Base-by-base conservation (phyloP, 2,888 invertebrate species). In the Sinhomidia bicolor region DNA sequence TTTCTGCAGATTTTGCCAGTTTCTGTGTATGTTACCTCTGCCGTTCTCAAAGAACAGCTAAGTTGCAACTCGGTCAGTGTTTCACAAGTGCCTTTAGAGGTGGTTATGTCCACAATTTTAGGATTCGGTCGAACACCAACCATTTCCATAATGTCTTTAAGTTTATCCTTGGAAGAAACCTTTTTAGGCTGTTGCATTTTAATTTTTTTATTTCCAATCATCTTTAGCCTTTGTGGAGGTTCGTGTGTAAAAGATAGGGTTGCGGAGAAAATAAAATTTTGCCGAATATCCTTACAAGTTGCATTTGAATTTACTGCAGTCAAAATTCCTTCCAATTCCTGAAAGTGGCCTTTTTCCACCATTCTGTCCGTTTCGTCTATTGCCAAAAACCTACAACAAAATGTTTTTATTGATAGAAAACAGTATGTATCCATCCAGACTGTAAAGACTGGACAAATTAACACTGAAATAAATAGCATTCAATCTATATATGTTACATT, bases 281-380 rank as follows among this genome's bases (percentile, higher is more conserved):
- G 99, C 1, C 99, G 94, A 47, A 94, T 93, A 23, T 95, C 94
- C 57, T 95, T 95, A 84, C 89, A 88, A 0, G 93, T 93, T 54
- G 95, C 95, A 92, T 96, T 96, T 14, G 94, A 94, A 93, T 99
- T 98, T 6, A 99, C 94, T 0, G 96, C 94, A 91, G 97, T 96
- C 4, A 99, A 93, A 54, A 99, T 94, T 14, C 96, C 95, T 26
- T 96, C 95, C 1, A 99, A 93, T 94, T 99, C 99, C 91, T 97
- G 96, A 93, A 99, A 99, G 93, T 99, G 99, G 0, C 98, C 98
- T 91, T 96, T 96, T 93, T 99, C 99, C 17, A 99, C 94, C 99
- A 99, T 99, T 89, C 99, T 95, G 94, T 99, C 99, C 0, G 99
- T 99, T 94, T 99, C 99, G 94, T 99, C 99, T 91, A 99, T 97